phyloP scores from a whole-genome alignment of 2,888 invertebrate genomes.

The Glaucopsyche alexis region DNA sequence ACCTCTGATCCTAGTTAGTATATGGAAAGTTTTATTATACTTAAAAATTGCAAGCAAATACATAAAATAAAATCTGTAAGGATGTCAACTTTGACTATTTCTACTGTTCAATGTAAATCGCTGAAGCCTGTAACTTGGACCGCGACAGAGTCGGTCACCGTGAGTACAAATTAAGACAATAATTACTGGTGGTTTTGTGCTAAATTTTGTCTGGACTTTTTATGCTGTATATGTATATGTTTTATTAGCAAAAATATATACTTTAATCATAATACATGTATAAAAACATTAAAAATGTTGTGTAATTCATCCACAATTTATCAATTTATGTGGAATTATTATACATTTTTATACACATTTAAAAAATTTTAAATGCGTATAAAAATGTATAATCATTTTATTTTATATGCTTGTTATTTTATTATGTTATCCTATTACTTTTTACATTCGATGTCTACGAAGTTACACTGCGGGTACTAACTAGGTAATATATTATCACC shows the following conservation, averaged over 20 bases:
- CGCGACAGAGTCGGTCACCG: constrained; percentile 66
- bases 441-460: not conserved
- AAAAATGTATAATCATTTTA: not conserved
- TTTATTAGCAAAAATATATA: constrained; percentile 41
- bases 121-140: constrained; percentile 46
- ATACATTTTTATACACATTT: too few relatives aligned
- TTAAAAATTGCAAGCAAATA: too few relatives aligned
- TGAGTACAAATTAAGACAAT: constrained; percentile 75
- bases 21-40: too few relatives aligned
- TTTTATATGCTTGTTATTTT: not conserved
- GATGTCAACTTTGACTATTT: not conserved
- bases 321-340: too few relatives aligned
- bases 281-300: too few relatives aligned
- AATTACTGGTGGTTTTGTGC: constrained; percentile 64
- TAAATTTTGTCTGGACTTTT: constrained; percentile 74
- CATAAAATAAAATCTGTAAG: not conserved
- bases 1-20: not conserved
- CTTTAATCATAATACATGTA: too few relatives aligned
- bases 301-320: not conserved
- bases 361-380: not conserved
- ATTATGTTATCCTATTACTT: not conserved
- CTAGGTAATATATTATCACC: not conserved
- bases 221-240: constrained; percentile 49
- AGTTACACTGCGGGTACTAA: not conserved
- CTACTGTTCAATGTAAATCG: constrained; percentile 40